phyloP scores from a whole-genome alignment of 2,888 invertebrate species.

The Baronia brevicornis region DNA sequence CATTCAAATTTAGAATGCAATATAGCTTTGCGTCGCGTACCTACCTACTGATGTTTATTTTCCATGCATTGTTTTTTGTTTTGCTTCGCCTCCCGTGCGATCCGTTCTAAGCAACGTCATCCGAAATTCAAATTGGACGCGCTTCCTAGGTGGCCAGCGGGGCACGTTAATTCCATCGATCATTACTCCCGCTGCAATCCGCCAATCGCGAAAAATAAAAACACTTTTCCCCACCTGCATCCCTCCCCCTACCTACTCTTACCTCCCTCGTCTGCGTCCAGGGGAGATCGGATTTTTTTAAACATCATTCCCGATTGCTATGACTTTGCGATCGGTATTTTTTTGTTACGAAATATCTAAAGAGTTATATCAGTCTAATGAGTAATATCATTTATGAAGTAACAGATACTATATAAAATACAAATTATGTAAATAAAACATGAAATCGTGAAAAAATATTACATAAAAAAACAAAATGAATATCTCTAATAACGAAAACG shows the following conservation, averaged over 20 bases:
- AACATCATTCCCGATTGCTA: slow-evolving; percentile 60
- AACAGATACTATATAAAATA: no score
- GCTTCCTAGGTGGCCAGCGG: slow-evolving; percentile 45
- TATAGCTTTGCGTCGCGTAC: no score
- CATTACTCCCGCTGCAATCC: slow-evolving; percentile 72
- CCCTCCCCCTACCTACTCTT: slow-evolving; percentile 31
- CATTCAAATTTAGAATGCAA: slow-evolving; percentile 7
- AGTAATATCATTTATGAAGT: no score
- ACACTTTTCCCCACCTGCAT: slow-evolving; percentile 55
- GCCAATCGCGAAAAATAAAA: slow-evolving; percentile 73
- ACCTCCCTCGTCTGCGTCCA: slow-evolving; percentile 34
- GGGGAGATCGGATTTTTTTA: slow-evolving; percentile 66
- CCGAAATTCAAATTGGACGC: slow-evolving; percentile 46
- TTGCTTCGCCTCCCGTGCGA: slow-evolving; percentile 11
- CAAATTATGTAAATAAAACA: no score
- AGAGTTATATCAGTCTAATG: no score
- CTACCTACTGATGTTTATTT: slow-evolving; percentile 6
- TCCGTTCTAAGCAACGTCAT: slow-evolving; percentile 18
- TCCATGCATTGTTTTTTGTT: slow-evolving; percentile 10
- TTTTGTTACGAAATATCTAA: no score
- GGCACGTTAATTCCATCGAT: slow-evolving; percentile 73
- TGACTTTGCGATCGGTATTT: slow-evolving; percentile 27
- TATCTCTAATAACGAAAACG: no score
- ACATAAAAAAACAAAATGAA: no score
- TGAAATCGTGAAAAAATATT: no score